Evolutionary conservation across 2,888 invertebrate genomes (phyloP), one percentile per base, ranked within the genome.

Genomic region (Pherbina coryleti): DNA sequence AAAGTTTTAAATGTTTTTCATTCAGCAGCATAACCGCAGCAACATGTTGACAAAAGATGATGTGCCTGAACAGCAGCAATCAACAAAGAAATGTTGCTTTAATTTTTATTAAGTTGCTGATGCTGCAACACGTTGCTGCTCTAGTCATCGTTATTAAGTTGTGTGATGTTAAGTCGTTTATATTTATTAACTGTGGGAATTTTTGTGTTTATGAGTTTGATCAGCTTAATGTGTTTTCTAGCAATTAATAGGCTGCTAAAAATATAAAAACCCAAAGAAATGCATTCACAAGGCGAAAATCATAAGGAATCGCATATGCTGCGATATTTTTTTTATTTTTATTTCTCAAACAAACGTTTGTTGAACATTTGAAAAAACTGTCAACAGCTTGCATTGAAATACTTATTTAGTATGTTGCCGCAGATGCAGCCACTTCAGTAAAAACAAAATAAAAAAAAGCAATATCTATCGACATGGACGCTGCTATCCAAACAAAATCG

Each of bases 1-100:
- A 64, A 34, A 22, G 19, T 64, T 66, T 25, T 62, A 53, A 60
- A 67, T 60, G 67, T 51, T 51, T 67, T 72, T 37, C 44, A 72
- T 60, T 37, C 72, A 49, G 0, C 25, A 8, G 25, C 49, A 51
- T n/a, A 11, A 28, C 5, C 5, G 51, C 22, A 19, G 44, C 70
- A 22, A 22, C 28, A 70, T 70, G 51, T 70, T 28, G 51, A 17
- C 25, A 11, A 22, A 22, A n/a, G 5, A 7, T 11, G n/a, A 1
- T n/a, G 64, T 7, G 31, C 19, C 17, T 25, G 11, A n/a, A n/a
- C 0, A n/a, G 17, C 64, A n/a, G 17, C n/a, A 31, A 14, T 14
- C 17, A 1, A 7, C 8, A 37, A 37, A 37, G 7, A 7, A 37
- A 34, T 17, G 34, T 31, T 14, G n/a, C 17, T 66, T 64, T 11